Base-by-base conservation (phyloP, 2,888 invertebrate species). In the Melipona beecheii region DNA sequence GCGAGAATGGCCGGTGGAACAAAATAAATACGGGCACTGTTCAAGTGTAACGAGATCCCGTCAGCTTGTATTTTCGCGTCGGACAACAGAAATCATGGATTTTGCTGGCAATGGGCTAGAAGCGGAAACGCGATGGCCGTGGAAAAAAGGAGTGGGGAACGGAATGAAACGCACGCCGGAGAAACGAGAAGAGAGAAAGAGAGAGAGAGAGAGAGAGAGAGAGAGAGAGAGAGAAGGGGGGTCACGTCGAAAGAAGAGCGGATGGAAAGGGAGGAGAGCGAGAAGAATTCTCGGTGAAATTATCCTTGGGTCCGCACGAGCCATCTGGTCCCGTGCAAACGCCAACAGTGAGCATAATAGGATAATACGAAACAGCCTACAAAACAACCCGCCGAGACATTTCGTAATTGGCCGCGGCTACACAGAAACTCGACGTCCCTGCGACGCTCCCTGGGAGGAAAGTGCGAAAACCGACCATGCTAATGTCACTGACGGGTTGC, bases 311-410 rank as follows among this genome's bases (percentile, higher is more conserved):
- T n/a, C 86, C 86, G 84, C 87, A 87, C 86, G 84, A 87, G 86
- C 86, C 85, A 82, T 80, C 77, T 81, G 86, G 78, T 79, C 74
- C 66, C 81, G 72, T 74, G 83, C 76, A 80, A 75, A 78, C 72
- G 72, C 69, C 73, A 68, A 75, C 65, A 68, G 74, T 73, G 76
- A 84, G 86, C 88, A 91, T 92, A 92, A 93, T 92, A 89, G 90
- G 92, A 88, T 92, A 92, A 93, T 91, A 89, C 87, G 81, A 88
- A 82, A 87, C 85, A 83, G 86, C 82, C 90, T 81, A 86, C 87
- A 86, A 90, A 91, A 91, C 88, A 83, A 86, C 78, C 87, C 73
- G 80, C 79, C 84, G 81, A 80, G 85, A 86, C 90, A 87, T 91
- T 87, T 82, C 91, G 85, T 91, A 91, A 91, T 91, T 91, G 91